phyloP scores from a whole-genome alignment of 2,113 vertebrate genomes.

The Hydrochoerus hydrochaeris region DNA sequence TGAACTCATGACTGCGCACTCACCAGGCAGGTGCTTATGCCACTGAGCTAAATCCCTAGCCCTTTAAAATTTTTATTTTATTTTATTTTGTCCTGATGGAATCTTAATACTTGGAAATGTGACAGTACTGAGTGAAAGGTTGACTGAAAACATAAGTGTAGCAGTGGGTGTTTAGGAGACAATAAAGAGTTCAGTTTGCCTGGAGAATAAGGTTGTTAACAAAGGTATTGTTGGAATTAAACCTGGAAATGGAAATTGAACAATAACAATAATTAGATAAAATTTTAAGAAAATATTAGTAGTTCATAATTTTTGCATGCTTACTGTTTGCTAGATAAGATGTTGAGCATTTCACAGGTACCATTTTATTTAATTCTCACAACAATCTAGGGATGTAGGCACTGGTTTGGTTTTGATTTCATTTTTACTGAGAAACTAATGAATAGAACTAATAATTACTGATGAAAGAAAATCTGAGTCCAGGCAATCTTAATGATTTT shows the following conservation, averaged over 20 bases:
- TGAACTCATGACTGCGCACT: no score
- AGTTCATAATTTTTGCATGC: slow-evolving; percentile 38
- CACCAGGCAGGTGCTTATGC: no score
- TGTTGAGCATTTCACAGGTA: not conserved
- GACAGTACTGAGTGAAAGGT: not conserved
- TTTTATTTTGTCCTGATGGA: no score
- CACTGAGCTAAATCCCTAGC: no score
- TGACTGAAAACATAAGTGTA: slow-evolving; percentile 18
- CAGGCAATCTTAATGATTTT: not conserved
- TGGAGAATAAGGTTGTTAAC: slow-evolving; percentile 20
- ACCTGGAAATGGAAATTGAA: slow-evolving; percentile 29
- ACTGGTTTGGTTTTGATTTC: not conserved
- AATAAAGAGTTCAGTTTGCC: slow-evolving; percentile 8
- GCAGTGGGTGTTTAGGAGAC: not conserved
- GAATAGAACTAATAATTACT: slow-evolving; percentile 32
- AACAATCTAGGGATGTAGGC: not conserved
- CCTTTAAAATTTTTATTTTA: no score
- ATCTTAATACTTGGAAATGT: slow-evolving; percentile 38
- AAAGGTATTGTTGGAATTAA: not conserved
- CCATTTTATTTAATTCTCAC: slow-evolving; percentile 48
- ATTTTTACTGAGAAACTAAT: slow-evolving; percentile 43
- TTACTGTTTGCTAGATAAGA: slow-evolving; percentile 34
- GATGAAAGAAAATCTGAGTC: not conserved
- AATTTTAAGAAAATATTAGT: not conserved
- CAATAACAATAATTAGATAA: not conserved